Evolutionary conservation across 2,888 invertebrate genomes (phyloP).

Genomic region (Acrobasis consociella): DNA sequence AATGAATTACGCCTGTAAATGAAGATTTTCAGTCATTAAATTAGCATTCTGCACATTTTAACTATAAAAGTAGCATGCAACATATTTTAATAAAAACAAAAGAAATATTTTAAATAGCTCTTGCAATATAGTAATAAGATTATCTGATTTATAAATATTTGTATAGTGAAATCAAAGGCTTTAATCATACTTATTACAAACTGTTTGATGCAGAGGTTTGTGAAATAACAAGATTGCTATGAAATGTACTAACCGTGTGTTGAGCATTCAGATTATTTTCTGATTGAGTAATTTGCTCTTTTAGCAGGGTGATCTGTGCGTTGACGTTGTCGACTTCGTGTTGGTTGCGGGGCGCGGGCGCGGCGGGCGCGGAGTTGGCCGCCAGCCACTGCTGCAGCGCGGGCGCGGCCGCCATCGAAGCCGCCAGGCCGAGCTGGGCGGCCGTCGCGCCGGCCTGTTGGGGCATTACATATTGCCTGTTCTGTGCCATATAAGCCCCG

Average conservation of each 20-base stretch:
- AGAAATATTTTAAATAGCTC: no score
- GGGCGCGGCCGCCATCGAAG: constrained; percentile 77
- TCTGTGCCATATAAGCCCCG: constrained; percentile 82
- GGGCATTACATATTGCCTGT: constrained; percentile 83
- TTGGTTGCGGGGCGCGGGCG: constrained; percentile 48
- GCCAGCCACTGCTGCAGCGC: constrained; percentile 76
- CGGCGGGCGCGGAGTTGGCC: constrained; percentile 63
- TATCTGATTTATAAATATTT: no score
- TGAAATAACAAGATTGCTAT: not conserved
- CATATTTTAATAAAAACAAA: not conserved
- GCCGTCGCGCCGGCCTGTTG: constrained; percentile 80
- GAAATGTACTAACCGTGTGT: constrained; percentile 87
- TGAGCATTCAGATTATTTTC: constrained; percentile 98
- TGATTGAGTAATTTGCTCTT: constrained; percentile 97
- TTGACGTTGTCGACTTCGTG: constrained; percentile 82
- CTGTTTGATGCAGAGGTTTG: not conserved
- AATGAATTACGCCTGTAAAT: constrained; percentile 34
- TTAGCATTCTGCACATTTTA: not conserved
- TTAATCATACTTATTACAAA: not conserved
- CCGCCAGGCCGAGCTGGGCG: constrained; percentile 81
- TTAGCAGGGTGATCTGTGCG: constrained; percentile 91
- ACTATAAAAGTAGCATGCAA: constrained; percentile 5
- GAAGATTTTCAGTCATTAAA: constrained; percentile 24
- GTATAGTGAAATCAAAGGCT: no score
- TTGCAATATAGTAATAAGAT: no score